Percentiles rank a stretch among this genome's conserved stretches.
phyloP scores from a whole-genome alignment of 2,113 vertebrate genomes.

The Psilopsiagon aymara region DNA sequence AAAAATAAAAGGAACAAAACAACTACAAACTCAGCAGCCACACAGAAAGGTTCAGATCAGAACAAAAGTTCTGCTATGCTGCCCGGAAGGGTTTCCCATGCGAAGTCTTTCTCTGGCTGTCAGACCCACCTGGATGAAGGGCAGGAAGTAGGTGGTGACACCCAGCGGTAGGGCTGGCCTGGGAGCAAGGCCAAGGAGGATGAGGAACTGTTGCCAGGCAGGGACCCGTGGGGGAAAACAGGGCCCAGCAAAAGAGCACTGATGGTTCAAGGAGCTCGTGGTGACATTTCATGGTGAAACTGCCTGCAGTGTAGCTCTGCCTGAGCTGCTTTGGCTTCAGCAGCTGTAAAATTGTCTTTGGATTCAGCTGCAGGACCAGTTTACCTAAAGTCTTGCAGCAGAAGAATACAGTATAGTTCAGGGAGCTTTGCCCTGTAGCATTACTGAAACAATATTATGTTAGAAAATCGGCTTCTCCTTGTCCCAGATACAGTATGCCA shows the following conservation, averaged over 20 bases:
- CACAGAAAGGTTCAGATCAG: not conserved
- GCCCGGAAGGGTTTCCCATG: not conserved
- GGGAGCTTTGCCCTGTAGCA: not conserved
- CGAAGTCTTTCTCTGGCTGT: not conserved
- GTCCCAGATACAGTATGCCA: not conserved
- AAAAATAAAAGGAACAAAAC: not conserved
- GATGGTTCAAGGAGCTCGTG: not conserved
- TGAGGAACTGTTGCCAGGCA: not conserved
- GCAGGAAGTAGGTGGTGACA: not conserved
- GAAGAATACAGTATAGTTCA: not conserved
- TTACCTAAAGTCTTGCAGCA: not conserved
- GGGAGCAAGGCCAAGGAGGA: rapidly evolving
- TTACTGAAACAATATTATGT: not conserved
- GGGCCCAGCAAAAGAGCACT: not conserved
- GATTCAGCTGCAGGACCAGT: not conserved
- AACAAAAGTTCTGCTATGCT: not conserved
- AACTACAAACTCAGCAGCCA: not conserved
- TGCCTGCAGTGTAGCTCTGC: rapidly evolving
- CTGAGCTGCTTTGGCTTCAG: not conserved
- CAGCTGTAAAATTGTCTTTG: not conserved
- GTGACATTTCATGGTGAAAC: rapidly evolving
- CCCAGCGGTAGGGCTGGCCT: not conserved
- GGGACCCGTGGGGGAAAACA: not conserved
- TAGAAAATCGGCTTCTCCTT: not conserved
- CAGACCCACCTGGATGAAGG: not conserved